Base-by-base conservation (phyloP, 2,888 invertebrate genomes). In the Chalcis sispes region DNA sequence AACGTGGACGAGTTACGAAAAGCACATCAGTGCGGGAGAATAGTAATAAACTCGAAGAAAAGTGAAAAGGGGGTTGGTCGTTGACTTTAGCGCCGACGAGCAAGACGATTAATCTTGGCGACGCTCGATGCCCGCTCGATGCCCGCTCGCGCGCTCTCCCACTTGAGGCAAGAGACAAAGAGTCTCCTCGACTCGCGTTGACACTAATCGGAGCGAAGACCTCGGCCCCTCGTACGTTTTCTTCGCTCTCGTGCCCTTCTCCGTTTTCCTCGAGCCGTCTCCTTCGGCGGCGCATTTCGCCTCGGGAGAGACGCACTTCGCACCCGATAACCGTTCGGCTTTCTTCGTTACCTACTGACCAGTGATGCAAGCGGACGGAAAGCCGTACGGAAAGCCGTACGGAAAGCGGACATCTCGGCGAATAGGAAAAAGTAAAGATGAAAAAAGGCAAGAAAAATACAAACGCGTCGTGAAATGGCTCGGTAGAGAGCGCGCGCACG, bases 321-420 rank as follows among this genome's bases (percentile, higher is more conserved):
- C 20, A 18, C 29, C 36, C 32, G 10, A 75, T 76, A 77, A 77
- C 74, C 36, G 46, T 2, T 18, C 78, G 78, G n/a, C n/a, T 74
- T 72, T 73, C 76, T 78, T 78, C 78, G 76, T 79, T 80, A 81
- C 79, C 79, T 79, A 78, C 77, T 81, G 81, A 81, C 81, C 80
- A 79, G 75, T 80, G 79, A 80, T 78, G 80, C 79, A 79, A 80
- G 70, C 40, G 29, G 71, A 10, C 69, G 70, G 73, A 72, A 36
- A 58, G 70, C 54, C n/a, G n/a, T n/a, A n/a, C n/a, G n/a, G n/a
- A n/a, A n/a, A n/a, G n/a, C n/a, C n/a, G n/a, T n/a, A n/a, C n/a
- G n/a, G n/a, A n/a, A n/a, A n/a, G n/a, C n/a, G n/a, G n/a, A 2
- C 20, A 48, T 36, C 36, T 7, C 10, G 4, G 36, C 36, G 18